Base-by-base conservation (phyloP, 1,140 invertebrate species). In the Hyles euphorbiae region DNA sequence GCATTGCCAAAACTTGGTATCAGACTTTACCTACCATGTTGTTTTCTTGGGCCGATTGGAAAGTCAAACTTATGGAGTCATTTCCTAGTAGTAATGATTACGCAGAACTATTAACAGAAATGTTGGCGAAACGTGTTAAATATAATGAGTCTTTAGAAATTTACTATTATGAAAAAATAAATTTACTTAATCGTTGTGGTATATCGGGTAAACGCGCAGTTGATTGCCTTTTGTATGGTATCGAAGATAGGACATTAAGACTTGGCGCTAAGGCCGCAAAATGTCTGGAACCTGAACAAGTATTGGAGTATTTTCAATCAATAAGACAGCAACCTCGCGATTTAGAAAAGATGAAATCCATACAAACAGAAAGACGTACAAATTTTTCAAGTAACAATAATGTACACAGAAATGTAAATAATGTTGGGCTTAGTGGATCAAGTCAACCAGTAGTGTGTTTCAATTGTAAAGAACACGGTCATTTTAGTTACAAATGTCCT, bases 101-200 rank as follows among this genome's bases (percentile, higher is more conserved):
- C 52, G 61, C 65, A 8, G 54, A 61, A 34, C 3, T 61, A 9
- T 34, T 61, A 49, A 61, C 52, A 5, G 62, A 68, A 48, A 71
- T 72, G 67, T 36, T 71, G n/a, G 33, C 45, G 8, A 64, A 62
- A 56, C 43, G 54, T 8, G 67, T 57, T 8, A 58, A 51, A 10
- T 67, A 66, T 60, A 58, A 61, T 3, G 72, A 72, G 12, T 65
- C 62, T 0, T 46, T 72, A 9, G 72, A 74, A 48, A 53, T 63
- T 10, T 72, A 74, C 52, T 74, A 67, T 60, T 72, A 67, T 48
- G 62, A 55, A 11, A 74, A 60, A 58, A n/a, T 68, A 34, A 69
- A 70, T 56, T 49, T 71, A 36, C 55, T 74, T 50, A 74, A 69
- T 32, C 36, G 69, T 3, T 36, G 36, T 36, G 3, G 7, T 4